phyloP scores from a whole-genome alignment of 1,140 invertebrate species.

The Penaeus vannamei region DNA sequence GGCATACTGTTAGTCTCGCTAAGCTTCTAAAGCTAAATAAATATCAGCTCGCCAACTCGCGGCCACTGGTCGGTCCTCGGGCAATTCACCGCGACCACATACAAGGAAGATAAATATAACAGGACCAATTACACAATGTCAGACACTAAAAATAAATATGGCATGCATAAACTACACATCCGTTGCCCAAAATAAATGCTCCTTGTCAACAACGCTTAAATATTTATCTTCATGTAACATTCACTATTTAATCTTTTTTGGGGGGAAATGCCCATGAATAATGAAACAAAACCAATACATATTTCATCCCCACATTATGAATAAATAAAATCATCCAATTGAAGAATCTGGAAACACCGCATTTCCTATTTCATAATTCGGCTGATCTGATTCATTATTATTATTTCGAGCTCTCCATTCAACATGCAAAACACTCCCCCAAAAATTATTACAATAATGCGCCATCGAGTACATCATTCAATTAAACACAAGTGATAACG shows the following conservation, averaged over 20 bases:
- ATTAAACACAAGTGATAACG: no score
- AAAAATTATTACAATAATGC: no score
- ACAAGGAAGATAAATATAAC: no score
- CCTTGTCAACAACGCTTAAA: conserved; percentile 39
- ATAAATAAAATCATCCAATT: conserved; percentile 48
- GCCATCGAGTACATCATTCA: no score
- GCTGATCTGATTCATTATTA: background rate
- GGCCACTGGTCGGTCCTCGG: no score
- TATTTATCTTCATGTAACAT: conserved; percentile 43
- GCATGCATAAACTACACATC: conserved; percentile 27
- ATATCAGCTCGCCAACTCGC: no score
- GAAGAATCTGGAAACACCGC: conserved; percentile 44
- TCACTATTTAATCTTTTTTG: conserved; percentile 37
- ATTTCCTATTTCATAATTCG: conserved; percentile 2
- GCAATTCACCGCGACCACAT: no score
- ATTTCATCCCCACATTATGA: conserved; percentile 45
- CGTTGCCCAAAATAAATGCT: conserved; percentile 36
- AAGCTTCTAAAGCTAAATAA: no score
- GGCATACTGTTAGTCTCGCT: background rate
- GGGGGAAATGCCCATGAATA: conserved; percentile 43
- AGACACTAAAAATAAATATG: background rate
- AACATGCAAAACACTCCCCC: conserved; percentile 7
- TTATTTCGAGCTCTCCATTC: background rate
- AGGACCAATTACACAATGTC: no score
- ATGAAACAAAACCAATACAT: conserved; percentile 45